Conservation (phyloP, 1,140 invertebrate species). For the Hyles euphorbiae region DNA sequence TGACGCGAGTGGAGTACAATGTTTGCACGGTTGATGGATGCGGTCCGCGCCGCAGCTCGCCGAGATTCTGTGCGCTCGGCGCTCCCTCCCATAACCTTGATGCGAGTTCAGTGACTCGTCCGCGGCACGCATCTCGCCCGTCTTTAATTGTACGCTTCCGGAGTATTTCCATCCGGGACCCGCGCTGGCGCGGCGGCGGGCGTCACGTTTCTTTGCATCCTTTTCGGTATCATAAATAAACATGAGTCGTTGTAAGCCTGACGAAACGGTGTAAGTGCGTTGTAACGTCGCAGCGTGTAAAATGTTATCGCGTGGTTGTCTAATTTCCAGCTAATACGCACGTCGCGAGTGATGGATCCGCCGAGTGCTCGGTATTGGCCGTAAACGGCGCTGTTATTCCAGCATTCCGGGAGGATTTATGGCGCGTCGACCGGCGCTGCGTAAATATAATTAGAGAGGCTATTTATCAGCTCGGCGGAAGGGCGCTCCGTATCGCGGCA, state of each 20-base stretch:
- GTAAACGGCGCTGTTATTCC: conserved; percentile 51
- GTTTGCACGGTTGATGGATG: conserved; percentile 56
- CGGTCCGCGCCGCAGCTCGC: conserved; percentile 27
- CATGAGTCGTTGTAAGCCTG: neutral
- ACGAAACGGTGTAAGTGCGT: neutral
- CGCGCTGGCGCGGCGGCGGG: conserved; percentile 31
- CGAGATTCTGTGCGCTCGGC: conserved; percentile 31
- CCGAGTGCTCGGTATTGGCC: conserved; percentile 37
- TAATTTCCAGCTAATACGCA: conserved; percentile 38
- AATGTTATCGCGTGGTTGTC: conserved; percentile 33
- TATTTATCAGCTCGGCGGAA: conserved; percentile 67
- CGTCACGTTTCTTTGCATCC: conserved; percentile 41
- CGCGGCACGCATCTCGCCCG: conserved; percentile 30
- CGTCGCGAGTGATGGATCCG: conserved; percentile 41
- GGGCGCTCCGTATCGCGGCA: conserved; percentile 55
- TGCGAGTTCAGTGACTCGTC: conserved; percentile 47
- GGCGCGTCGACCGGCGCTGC: conserved; percentile 53
- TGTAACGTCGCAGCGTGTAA: conserved; percentile 29
- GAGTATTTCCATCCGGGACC: conserved; percentile 52
- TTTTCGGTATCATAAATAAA: conserved; percentile 10
- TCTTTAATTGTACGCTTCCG: conserved; percentile 53
- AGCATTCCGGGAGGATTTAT: conserved; percentile 58
- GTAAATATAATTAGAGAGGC: conserved; percentile 72
- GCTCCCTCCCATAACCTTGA: conserved; percentile 51
- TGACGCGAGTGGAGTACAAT: conserved; percentile 47